These are phyloP conservation scores for Slavum lentiscoides DNA, from an alignment of 2,888 invertebrate species.

Conservation along the genomic window DNA sequence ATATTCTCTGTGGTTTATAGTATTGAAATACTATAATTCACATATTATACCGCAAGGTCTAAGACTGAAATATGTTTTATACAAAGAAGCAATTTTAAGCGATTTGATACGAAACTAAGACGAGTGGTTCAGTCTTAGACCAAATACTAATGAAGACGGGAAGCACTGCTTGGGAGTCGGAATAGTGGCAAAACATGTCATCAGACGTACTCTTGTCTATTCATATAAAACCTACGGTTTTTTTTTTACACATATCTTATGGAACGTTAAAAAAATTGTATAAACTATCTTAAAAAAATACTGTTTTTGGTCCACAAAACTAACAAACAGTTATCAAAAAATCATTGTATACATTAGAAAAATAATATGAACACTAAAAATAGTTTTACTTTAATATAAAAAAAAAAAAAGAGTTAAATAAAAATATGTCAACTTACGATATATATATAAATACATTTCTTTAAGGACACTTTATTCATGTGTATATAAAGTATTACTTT, in stretches of 20 bases:
- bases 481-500: background rate
- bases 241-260: background rate
- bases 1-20: too few species aligned
- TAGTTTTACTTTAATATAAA: background rate
- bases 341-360: background rate
- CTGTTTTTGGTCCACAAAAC: constrained; percentile 8
- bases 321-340: background rate
- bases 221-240: background rate
- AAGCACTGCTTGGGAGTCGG: background rate
- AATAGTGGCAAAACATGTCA: background rate
- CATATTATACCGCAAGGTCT: too few species aligned
- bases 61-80: too few species aligned
- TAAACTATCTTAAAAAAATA: constrained; percentile 19
- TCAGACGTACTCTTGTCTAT: background rate
- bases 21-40: too few species aligned
- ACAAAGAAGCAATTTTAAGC: too few species aligned
- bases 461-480: background rate
- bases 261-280: background rate
- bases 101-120: too few species aligned
- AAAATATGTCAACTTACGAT: background rate
- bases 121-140: background rate
- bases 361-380: background rate
- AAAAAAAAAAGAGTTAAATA: background rate
- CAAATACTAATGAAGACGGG: too few species aligned
- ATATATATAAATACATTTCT: background rate